Evolutionary conservation across 1,140 invertebrate genomes (phyloP), one percentile per base, ranked within the genome.

Genomic region (Muscidifurax raptorellus): DNA sequence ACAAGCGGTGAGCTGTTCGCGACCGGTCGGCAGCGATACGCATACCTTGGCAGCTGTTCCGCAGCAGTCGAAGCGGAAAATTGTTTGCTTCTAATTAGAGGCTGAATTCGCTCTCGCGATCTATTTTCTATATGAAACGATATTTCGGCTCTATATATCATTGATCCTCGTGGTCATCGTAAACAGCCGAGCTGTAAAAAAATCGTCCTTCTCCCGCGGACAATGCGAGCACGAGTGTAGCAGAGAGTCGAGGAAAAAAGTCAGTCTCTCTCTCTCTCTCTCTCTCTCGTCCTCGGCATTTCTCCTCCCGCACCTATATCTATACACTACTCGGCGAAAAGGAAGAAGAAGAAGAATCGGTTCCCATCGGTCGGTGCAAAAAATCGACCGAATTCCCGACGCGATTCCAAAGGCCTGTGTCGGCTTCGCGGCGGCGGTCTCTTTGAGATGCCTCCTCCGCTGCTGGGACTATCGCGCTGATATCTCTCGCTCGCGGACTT

Each of bases 401-500:
- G 13, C 44, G 22, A 22, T 9, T 52, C 44, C 25, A 52, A 32
- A n/a, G 36, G 40, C 47, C 67, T 30, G 30, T n/a, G 59, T 30
- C 59, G 59, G 59, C 44, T 30, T 0, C 44, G 18, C 28, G 40
- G 32, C 83, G 83, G 83, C 83, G 83, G 83, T 77, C 15, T 44
- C 83, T 40, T 84, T 84, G 77, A 84, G 67, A 18, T 59, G 77
- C 27, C 28, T 52, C 64, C 40, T 36, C 10, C 47, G 18, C 9
- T 22, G 44, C 27, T 1, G 6, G 25, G 77, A 22, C 32, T 82
- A 82, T 82, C 80, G 22, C 32, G 1, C 36, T 28, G 64, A 83
- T 83, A 79, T 83, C 76, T 83, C 75, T 36, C 76, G n/a, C 64
- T 52, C 76, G 1, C n/a, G 28, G 64, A 84, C 75, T 84, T 84